Evolutionary conservation across 2,113 vertebrate species (phyloP), one percentile per base, ranked within the genome.

Genomic region (Ctenodactylus gundi): DNA sequence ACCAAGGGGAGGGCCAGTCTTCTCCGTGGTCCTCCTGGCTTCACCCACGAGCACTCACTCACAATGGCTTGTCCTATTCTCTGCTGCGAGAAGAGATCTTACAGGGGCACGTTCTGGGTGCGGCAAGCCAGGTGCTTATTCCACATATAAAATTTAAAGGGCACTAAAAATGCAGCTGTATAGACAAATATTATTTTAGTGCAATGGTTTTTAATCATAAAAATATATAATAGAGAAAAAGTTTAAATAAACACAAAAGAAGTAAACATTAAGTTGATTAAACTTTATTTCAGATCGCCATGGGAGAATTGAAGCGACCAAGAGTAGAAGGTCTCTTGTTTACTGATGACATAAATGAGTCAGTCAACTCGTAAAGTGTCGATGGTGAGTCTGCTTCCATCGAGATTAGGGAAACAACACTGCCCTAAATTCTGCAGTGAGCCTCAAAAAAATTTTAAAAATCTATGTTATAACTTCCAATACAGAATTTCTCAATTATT

Each of bases 1-100:
- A 17, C 64, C 27, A 0, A 12, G 55, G 12, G 7, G 58, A 2
- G 13, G 15, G 11, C 11, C n/a, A n/a, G n/a, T 3, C 34, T 41
- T 13, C 39, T 75, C 17, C n/a, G 1, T 25, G 67, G 13, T 18
- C 20, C 65, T 36, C 5, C 10, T 39, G 12, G 10, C 20, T n/a
- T 25, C 1, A 25, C 25, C 6, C 14, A n/a, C n/a, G n/a, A n/a
- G n/a, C n/a, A n/a, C n/a, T n/a, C n/a, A n/a, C n/a, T n/a, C n/a
- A n/a, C n/a, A n/a, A n/a, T n/a, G n/a, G n/a, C n/a, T n/a, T n/a
- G n/a, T n/a, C n/a, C n/a, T n/a, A n/a, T n/a, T n/a, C n/a, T n/a
- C n/a, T n/a, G n/a, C n/a, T n/a, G n/a, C n/a, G n/a, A n/a, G n/a
- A n/a, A n/a, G n/a, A n/a, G n/a, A n/a, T n/a, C n/a, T n/a, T n/a